phyloP scores from a whole-genome alignment of 2,113 vertebrate species.

The Anarhynchus alexandrinus region DNA sequence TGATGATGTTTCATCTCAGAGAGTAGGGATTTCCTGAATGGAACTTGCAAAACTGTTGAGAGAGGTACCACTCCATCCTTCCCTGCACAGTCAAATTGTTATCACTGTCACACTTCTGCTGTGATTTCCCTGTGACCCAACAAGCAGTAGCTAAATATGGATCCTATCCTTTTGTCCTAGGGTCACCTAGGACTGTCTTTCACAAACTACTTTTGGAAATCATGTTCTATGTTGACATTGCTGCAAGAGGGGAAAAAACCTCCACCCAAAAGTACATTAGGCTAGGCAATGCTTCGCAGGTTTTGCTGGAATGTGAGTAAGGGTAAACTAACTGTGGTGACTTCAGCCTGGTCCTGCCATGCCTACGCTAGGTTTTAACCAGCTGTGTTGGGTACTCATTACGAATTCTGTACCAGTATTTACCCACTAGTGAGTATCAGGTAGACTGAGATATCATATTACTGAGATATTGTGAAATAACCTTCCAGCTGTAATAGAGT shows the following conservation, averaged over 20 bases:
- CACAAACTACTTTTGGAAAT: neutral
- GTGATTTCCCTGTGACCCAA: neutral
- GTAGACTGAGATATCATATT: neutral
- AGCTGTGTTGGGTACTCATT: neutral
- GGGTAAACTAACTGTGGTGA: neutral
- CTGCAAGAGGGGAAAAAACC: neutral
- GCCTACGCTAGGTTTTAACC: neutral
- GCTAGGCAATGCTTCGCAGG: neutral
- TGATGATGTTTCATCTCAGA: neutral
- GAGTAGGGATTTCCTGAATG: constrained; percentile 27
- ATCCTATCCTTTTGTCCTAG: neutral
- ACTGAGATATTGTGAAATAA: neutral
- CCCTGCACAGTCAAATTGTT: neutral
- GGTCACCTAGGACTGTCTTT: neutral
- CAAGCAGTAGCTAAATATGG: neutral
- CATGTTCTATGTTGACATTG: neutral
- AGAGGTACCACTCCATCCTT: neutral
- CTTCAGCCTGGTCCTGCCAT: neutral
- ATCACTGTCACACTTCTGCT: neutral
- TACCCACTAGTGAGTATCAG: accelerated
- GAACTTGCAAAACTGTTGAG: neutral
- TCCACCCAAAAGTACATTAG: neutral
- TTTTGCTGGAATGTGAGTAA: neutral
- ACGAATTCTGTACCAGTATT: neutral
- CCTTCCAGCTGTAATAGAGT: neutral